Conservation (phyloP, 2,113 vertebrate genomes). For the Prolemur simus region DNA sequence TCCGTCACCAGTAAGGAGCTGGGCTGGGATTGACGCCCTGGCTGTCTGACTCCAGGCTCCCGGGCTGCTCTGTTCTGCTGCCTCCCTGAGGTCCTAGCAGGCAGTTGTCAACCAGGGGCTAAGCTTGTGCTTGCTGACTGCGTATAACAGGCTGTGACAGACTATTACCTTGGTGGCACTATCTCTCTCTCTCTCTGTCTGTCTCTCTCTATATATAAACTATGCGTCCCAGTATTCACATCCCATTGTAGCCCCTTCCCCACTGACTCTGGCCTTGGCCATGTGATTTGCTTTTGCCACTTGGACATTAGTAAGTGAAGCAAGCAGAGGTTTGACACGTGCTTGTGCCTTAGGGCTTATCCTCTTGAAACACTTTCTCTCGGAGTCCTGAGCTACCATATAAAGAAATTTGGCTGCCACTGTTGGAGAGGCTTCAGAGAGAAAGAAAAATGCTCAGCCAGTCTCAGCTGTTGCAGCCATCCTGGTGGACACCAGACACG, state of each 20-base stretch:
- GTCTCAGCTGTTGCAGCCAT: too few species aligned
- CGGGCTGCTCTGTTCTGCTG: neutral
- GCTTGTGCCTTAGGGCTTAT: rapidly evolving
- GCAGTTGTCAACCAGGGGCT: neutral
- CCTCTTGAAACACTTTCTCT: neutral
- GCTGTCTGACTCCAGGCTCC: neutral
- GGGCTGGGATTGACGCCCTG: neutral
- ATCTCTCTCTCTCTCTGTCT: neutral
- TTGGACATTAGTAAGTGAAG: rapidly evolving
- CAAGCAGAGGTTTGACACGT: neutral
- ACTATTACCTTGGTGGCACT: neutral
- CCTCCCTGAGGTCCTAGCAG: neutral
- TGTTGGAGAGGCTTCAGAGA: neutral
- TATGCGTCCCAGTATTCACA: neutral
- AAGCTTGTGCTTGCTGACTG: neutral
- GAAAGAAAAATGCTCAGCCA: neutral
- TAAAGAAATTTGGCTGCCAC: neutral
- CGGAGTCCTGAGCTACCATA: neutral
- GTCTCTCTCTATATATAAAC: neutral
- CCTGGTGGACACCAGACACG: neutral
- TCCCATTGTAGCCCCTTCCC: neutral
- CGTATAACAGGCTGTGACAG: neutral
- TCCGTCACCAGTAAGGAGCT: neutral
- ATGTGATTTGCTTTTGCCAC: neutral
- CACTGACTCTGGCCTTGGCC: neutral